Evolutionary conservation across 1,140 invertebrate species (phyloP), one percentile per base, ranked within the genome.

Genomic region (Atta cephalotes): DNA sequence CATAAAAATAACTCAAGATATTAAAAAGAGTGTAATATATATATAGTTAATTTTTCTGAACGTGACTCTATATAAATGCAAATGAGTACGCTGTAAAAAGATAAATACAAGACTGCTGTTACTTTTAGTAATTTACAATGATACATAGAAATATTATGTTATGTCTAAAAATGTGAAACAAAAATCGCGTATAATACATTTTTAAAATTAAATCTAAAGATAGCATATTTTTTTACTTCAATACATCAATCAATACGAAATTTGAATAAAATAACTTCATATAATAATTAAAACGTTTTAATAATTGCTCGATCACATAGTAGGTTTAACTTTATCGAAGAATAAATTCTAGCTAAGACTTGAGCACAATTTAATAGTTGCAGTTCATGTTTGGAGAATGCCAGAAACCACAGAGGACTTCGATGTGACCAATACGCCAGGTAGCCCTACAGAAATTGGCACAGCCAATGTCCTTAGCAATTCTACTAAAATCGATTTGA

Each of bases 401-500:
- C 18, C 28, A 35, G 77, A 66, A 78, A 56, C 63, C 62, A 39
- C 78, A 80, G 78, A 53, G 63, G 14, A 80, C 14, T n/a, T 53
- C 28, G 28, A 1, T 53, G 18, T 39, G 45, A 45, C 49, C 31
- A 68, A 56, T 18, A 9, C 14, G 10, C 25, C 18, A 31, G 53
- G 3, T 21, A 77, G 21, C 16, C 10, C 5, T 39, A 16, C 2
- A 10, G 28, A 56, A 53, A 80, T 56, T 80, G 28, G 49, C 65
- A 28, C 14, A 9, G n/a, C 63, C 77, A 53, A 35, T 63, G 16
- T 79, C 77, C 21, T 80, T 70, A 25, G n/a, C 14, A 28, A 63
- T 80, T 80, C 63, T 68, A 35, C 28, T 80, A 63, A 80, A 79
- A 53, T 80, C 78, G 9, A 60, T 53, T 25, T 35, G 63, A 79